Evolutionary conservation across 2,113 vertebrate species (phyloP), one percentile per base, ranked within the genome.

Genomic region (Bubalus kerabau): DNA sequence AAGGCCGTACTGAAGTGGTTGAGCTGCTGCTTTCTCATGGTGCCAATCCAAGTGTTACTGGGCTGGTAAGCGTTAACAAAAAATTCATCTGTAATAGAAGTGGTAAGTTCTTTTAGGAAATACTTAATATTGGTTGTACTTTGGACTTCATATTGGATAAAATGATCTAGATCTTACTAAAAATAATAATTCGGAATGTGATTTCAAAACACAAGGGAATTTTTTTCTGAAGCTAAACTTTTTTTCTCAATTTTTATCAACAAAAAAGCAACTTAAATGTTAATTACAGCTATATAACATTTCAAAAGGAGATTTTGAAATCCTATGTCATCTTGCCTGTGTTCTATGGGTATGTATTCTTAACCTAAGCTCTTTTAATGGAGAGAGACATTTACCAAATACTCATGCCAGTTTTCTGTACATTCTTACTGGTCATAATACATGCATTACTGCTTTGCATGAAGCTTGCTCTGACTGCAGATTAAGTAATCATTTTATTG

Each of bases 21-120:
- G 98, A 98, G 81, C 59, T 99, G 97, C 99, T 99, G 21, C 98
- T 99, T 98, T 99, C 99, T 88, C 99, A 99, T 67, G 99, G 99
- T 76, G 99, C 99, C 67, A 99, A 99, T 94, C 99, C 99, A 7
- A 99, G 99, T 97, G 99, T 99, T 98, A 99, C 99, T 36, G 99
- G 99, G 88, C 99, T 99, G 99, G 99, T 99, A 98, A 98, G 99
- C 60, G 13, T 83, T 56, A 40, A 36, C 52, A 12, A 36, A 74
- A 80, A 57, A 21, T 48, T 12, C n/a, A 16, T 52, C 67, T 64
- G 50, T 43, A 6, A 19, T 76, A 0, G 7, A 60, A 26, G 82
- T 9, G 30, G 26, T 52, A 7, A 7, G 30, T 23, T 71, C 54
- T 81, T 50, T 60, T 21, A 57, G 32, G 57, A 5, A 57, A 3